Conservation (phyloP, 2,113 vertebrate genomes). For the Lethenteron reissneri region DNA sequence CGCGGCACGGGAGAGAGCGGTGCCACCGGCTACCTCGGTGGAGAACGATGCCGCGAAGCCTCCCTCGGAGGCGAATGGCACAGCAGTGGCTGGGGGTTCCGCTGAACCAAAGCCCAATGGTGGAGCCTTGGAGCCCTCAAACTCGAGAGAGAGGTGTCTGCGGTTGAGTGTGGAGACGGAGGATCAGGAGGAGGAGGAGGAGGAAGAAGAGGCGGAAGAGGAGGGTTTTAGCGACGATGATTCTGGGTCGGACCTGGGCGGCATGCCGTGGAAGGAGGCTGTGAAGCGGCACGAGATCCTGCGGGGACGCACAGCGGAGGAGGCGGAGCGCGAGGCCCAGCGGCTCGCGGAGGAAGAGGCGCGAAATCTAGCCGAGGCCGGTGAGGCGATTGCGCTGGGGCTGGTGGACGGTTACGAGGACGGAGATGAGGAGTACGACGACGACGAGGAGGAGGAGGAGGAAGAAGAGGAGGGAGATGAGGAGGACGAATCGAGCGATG, state of each 20-base stretch:
- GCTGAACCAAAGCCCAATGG: no score
- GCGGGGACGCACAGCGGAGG: constrained; percentile 28
- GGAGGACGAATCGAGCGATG: constrained; percentile 47
- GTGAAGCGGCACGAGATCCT: constrained; percentile 60
- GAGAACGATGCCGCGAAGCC: no score
- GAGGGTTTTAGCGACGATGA: constrained; percentile 14
- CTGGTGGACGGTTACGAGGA: background rate
- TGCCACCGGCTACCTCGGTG: no score
- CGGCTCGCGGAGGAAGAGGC: constrained; percentile 13
- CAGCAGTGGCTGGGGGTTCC: no score
- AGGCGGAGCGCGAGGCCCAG: constrained; percentile 19
- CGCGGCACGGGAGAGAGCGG: no score
- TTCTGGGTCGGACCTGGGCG: constrained; percentile 46
- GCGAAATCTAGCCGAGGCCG: constrained; percentile 5
- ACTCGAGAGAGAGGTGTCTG: no score
- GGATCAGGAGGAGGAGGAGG: constrained; percentile 17
- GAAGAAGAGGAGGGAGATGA: constrained; percentile 19
- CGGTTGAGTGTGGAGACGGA: constrained; percentile 29
- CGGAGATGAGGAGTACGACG: constrained; percentile 18
- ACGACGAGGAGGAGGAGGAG: constrained; percentile 19
- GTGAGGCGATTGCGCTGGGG: background rate
- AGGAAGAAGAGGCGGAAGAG: constrained; percentile 28
- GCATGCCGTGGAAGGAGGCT: constrained; percentile 70
- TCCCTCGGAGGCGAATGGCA: no score
- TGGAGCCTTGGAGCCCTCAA: no score